Base-by-base conservation (phyloP, 2,888 invertebrate species). In the Drosophila austrosaltans region DNA sequence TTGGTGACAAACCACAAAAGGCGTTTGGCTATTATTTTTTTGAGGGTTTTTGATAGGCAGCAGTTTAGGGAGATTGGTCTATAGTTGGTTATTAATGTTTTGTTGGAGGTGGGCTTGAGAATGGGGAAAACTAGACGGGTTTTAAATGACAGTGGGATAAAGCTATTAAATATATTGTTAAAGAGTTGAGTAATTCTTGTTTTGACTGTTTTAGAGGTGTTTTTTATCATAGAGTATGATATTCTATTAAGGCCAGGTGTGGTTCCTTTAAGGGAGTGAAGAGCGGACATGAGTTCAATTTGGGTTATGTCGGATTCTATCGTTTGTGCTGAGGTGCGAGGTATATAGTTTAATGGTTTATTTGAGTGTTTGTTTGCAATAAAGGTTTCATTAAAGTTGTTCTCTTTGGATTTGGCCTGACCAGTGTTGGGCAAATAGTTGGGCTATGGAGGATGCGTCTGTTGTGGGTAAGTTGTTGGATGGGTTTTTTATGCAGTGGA, bases 11-110 rank as follows among this genome's bases (percentile, higher is more conserved):
- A 28, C 54, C 54, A 54, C 44, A 22, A 44, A 44, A 22, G 22
- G 44, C 44, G 44, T 44, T 44, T 44, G 22, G 22, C 22, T 48
- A 48, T 16, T 0, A 16, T 16, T 16, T 16, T 16, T 16, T 16
- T 22, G 8, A 48, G 22, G 10, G 22, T 48, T 48, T 48, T 48
- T 22, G 48, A 22, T 10, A 48, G 10, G 10, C 48, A 48, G 48
- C 44, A 44, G 44, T 44, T 44, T 44, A 22, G 2, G 8, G 44
- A 44, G 44, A 44, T 44, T 44, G 44, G 6, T 20, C 42, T 44
- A 22, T 22, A 44, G 22, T 44, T 44, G 44, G 48, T 48, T 48
- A 48, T 22, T 48, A 8, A 48, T 10, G 48, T 48, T 48, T 48
- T 48, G 48, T 48, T 48, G 10, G 48, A 48, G 10, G 22, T 48